Evolutionary conservation across 2,797 vertebrate genomes (phyloP), one percentile per base, ranked within the genome.

Genomic region (Myotis pilosus): DNA sequence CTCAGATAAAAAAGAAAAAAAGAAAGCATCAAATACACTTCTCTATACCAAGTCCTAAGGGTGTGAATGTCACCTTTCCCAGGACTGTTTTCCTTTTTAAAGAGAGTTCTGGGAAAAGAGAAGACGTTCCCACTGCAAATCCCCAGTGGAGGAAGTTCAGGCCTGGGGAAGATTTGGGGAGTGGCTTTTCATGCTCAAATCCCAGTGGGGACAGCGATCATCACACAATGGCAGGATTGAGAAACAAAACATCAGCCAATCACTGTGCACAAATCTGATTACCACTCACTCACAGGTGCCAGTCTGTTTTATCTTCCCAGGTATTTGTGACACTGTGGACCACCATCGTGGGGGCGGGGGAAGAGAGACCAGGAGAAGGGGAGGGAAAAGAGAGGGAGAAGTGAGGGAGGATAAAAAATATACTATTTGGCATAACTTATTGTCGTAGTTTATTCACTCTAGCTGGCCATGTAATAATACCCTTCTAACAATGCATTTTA

Each of bases 251-350:
- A 33, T 57, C 28, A 64, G 44, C 87, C 49, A 55, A 74, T 17
- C 88, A 71, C 51, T 71, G 11, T 69, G 10, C 5, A 53, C 25
- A 49, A 69, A 79, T 74, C 69, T 28, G 60, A 57, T 75, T 47
- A 76, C 28, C 57, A 30, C 28, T 72, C 57, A 30, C 28, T 72
- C 25, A 55, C 41, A 49, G 92, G 71, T 47, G 20, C 49, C 49
- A 64, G 62, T 69, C 74, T 95, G 49, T 79, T 94, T 91, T 79
- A 44, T 68, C 69, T 78, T 81, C 91, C n/a, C 74, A 62, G 36
- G 41, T 84, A 25, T 74, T 68, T 82, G 33, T 49, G 33, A n/a
- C 68, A 47, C 28, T 28, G 28, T 91, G 51, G 60, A 11, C 62
- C 19, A 25, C 53, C 30, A 17, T 51, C 36, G 36, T 22, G 2